Base-by-base conservation (phyloP, 1,140 invertebrate species). In the Eufriesea mexicana region DNA sequence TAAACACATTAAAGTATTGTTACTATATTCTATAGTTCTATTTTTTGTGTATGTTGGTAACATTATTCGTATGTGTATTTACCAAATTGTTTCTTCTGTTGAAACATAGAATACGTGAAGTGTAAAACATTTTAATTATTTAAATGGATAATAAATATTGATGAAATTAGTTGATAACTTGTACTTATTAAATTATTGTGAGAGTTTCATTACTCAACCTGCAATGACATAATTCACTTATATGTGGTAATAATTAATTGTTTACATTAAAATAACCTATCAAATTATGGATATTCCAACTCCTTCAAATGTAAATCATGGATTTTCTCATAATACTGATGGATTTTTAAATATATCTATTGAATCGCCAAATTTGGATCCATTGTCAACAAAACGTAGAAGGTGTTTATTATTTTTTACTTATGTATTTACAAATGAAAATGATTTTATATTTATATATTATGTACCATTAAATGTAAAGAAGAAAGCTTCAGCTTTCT, bases 311-410 rank as follows among this genome's bases (percentile, higher is more conserved):
- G 84, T 93, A 71, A 91, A 90, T 66, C 84, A 90, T 51, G 88
- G 84, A 76, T 78, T 92, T 72, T 77, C 92, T 5, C 91, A 92
- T 47, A 88, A 68, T 85, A 90, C 54, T 35, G 92, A 92, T 54
- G 90, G 87, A 51, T 93, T 93, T 83, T 88, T 93, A 83, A 92
- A 91, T 78, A 89, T 93, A 82, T 89, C 93, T 6, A 84, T 93
- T 68, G 93, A 94, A 72, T 90, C 92, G 0, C 87, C 91, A 70
- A 77, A 84, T 55, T 77, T 93, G 59, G 93, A 94, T 83, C 88
- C 92, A 18, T 80, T 93, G 14, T 91, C 92, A 5, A 94, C 93
- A 57, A 94, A 94, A 90, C 88, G 94, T 28, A 93, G 93, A 86
- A 94, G 93, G 93, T 92, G 85, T 55, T n/a, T 86, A 77, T 84